Conservation (phyloP, 1,140 invertebrate genomes). For the Leptopilina boulardi region DNA sequence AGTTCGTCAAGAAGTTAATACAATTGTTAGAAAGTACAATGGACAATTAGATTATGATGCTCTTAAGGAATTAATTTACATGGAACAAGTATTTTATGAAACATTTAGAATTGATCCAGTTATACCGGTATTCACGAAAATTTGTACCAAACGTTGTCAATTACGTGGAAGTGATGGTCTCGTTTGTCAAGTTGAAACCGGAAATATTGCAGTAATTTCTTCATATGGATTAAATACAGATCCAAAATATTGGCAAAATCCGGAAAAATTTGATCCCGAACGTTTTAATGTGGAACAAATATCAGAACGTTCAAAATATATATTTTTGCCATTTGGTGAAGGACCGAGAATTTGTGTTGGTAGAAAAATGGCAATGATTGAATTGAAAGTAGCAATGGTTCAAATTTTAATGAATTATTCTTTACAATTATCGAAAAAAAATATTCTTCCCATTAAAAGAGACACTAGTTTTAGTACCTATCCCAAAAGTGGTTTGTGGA, state of each 20-base stretch:
- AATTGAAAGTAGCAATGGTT: conserved; percentile 49
- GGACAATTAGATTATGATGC: conserved; percentile 52
- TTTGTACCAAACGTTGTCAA: conserved; percentile 48
- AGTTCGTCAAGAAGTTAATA: conserved; percentile 45
- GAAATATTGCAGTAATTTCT: conserved; percentile 64
- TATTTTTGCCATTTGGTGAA: conserved; percentile 75
- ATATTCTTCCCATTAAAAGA: conserved; percentile 41
- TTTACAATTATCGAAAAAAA: conserved; percentile 52
- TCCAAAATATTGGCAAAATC: conserved; percentile 74
- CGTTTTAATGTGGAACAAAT: conserved; percentile 68
- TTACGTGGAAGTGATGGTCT: conserved; percentile 57
- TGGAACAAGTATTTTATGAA: conserved; percentile 57
- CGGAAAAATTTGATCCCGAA: conserved; percentile 77
- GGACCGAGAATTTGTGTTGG: conserved; percentile 77
- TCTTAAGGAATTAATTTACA: conserved; percentile 54
- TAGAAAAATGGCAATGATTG: conserved; percentile 61
- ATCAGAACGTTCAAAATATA: conserved; percentile 56
- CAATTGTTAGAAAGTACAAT: conserved; percentile 42
- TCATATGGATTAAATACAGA: conserved; percentile 74
- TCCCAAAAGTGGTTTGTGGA: conserved; percentile 50
- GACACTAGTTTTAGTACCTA: conserved; percentile 33
- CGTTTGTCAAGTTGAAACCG: conserved; percentile 46
- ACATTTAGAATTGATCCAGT: conserved; percentile 48
- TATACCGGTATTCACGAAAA: conserved; percentile 37
- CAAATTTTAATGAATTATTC: conserved; percentile 49